A percentile compares a stretch with the other conserved stretches of the same genome.
These are phyloP conservation scores for Ferrisia virgata DNA, from an alignment of 2,888 invertebrate genomes.

Conservation along the genomic window DNA sequence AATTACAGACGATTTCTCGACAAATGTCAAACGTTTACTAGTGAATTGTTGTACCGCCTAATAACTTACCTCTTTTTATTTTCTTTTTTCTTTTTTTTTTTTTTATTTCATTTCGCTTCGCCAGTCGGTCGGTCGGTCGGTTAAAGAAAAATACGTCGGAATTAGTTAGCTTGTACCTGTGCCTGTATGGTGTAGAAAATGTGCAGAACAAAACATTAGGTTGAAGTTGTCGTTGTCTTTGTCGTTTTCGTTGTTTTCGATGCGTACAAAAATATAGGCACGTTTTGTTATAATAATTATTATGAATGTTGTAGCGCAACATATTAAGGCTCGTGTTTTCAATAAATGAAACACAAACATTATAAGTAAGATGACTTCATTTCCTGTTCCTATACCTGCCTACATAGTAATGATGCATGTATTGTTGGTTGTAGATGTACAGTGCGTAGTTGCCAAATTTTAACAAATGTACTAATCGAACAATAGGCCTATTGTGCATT, in stretches of 20 bases:
- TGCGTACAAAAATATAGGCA: not conserved
- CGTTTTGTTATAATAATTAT: not conserved
- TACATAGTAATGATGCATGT: not conserved
- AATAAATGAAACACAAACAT: not conserved
- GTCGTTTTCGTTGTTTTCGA: not conserved
- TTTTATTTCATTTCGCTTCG: not conserved
- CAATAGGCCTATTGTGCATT: too few species aligned
- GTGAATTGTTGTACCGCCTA: conserved; percentile 8
- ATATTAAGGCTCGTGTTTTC: not conserved
- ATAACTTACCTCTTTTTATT: too few species aligned
- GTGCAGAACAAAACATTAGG: not conserved
- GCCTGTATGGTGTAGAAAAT: not conserved
- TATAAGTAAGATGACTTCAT: not conserved
- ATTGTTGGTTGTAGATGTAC: not conserved
- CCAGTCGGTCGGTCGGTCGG: not conserved
- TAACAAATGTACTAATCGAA: not conserved
- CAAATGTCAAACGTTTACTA: conserved; percentile 18
- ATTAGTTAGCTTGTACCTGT: too few species aligned
- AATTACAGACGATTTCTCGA: conserved; percentile 22
- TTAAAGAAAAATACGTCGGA: not conserved
- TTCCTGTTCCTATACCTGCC: too few species aligned
- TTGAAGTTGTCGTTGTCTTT: not conserved
- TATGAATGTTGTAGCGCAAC: not conserved
- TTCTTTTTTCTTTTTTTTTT: not conserved
- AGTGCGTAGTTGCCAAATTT: not conserved